A percentile compares a stretch with the other conserved stretches of the same genome.
Evolutionary conservation across 2,797 vertebrate genomes (phyloP).

Genomic region (Cyprinodon diabolis): DNA sequence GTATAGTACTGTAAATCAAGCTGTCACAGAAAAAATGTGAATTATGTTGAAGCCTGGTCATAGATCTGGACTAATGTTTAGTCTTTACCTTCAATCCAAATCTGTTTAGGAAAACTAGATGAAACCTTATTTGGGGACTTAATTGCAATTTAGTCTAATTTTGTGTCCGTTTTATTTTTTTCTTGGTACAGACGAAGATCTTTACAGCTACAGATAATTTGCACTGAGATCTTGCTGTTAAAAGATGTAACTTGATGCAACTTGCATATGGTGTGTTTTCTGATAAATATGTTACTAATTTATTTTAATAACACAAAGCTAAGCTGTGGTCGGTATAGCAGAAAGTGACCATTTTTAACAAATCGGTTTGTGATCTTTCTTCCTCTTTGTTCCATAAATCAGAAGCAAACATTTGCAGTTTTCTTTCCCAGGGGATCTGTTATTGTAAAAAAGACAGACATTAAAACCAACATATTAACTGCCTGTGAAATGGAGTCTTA

Average conservation of each 20-base stretch:
- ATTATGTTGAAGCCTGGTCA: slow-evolving; percentile 89
- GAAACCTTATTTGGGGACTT: slow-evolving; percentile 61
- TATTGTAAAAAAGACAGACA: slow-evolving; percentile 84
- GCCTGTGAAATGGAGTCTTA: slow-evolving; percentile 90
- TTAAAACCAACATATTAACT: slow-evolving; percentile 72
- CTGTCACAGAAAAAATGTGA: slow-evolving; percentile 89
- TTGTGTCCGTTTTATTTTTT: slow-evolving; percentile 56
- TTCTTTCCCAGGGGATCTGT: slow-evolving; percentile 88
- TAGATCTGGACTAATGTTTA: slow-evolving; percentile 93
- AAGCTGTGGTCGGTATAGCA: slow-evolving; percentile 32
- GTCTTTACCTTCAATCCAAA: slow-evolving; percentile 78
- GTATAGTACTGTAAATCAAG: slow-evolving; percentile 94
- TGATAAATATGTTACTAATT: slow-evolving; percentile 93
- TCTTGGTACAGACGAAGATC: slow-evolving; percentile 81
- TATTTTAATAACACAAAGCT: slow-evolving; percentile 87
- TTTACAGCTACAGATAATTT: slow-evolving; percentile 89
- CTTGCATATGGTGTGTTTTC: slow-evolving; percentile 79
- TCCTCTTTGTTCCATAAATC: slow-evolving; percentile 39
- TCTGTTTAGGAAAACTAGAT: slow-evolving; percentile 76
- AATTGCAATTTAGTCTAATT: slow-evolving; percentile 43
- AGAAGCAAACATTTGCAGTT: slow-evolving; percentile 57
- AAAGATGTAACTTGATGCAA: slow-evolving; percentile 84
- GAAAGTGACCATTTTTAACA: slow-evolving; percentile 46
- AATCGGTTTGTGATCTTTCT: slow-evolving; percentile 23
- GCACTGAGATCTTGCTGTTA: slow-evolving; percentile 89